Evolutionary conservation across 2,113 vertebrate genomes (phyloP), one percentile per base, ranked within the genome.

Genomic region (Perca schrenkii): DNA sequence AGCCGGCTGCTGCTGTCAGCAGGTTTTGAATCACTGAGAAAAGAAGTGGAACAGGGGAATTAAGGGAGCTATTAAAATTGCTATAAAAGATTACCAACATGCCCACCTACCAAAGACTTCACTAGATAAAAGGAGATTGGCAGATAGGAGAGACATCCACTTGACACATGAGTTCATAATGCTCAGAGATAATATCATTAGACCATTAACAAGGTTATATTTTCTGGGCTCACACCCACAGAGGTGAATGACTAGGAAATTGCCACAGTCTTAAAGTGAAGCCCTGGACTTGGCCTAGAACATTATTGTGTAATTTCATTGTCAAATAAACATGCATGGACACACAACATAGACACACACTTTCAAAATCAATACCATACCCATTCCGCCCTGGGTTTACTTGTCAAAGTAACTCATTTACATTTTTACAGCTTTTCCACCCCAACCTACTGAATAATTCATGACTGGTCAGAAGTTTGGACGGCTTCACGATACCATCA

Each of bases 1-100:
- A 88, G 83, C 54, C 65, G 19, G 68, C 82, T 91, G 86, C 86
- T 88, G 89, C 77, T 87, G 85, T 92, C 92, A 93, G 92, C 92
- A 91, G 83, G 69, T 91, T 91, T 84, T 86, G 73, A 90, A 89
- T 88, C 77, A 77, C 75, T 77, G 87, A 70, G 77, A 90, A 82
- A 86, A 81, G 76, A 75, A 79, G 71, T 68, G 83, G 70, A 84
- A 84, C 54, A 4, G 47, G 60, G 52, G 60, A 86, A 82, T 87
- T 88, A 91, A 83, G 63, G 69, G 73, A 77, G 82, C 77, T 83
- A 85, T 91, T 90, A 85, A 88, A 90, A 86, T 82, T 68, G 68
- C 75, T 54, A 69, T 85, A 84, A 83, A 83, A 85, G 86, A 92
- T 92, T 88, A 88, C 46, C 58, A 88, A 85, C 84, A 82, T 83